These are phyloP conservation scores for Chalcosyrphus nemorum DNA, from an alignment of 2,888 invertebrate genomes.

Conservation along the genomic window DNA sequence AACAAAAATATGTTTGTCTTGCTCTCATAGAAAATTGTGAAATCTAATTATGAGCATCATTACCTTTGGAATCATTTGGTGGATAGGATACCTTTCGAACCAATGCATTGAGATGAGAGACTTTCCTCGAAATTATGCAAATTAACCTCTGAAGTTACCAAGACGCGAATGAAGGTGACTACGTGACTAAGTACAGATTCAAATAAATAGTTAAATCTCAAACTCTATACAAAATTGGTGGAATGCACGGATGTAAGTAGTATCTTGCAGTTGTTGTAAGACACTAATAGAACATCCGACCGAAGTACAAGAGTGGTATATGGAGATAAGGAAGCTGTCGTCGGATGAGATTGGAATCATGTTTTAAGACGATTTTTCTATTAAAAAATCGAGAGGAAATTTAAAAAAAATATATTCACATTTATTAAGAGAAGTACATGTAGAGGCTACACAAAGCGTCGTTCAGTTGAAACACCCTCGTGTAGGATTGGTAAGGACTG, in stretches of 20 bases:
- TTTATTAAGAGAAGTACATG: background rate
- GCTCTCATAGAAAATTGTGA: constrained; percentile 4
- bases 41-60: constrained; percentile 61
- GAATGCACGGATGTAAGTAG: background rate
- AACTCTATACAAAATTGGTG: constrained; percentile 7
- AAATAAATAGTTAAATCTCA: background rate
- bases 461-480: too few species aligned
- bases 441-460: background rate
- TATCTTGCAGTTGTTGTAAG: background rate
- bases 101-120: constrained; percentile 20
- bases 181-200: constrained; percentile 19
- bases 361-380: background rate
- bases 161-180: background rate
- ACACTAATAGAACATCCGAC: background rate
- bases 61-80: constrained; percentile 14
- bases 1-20: background rate
- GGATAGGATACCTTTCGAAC: constrained; percentile 19
- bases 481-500: too few species aligned
- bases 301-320: background rate
- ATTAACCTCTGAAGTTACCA: constrained; percentile 2
- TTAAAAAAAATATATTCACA: background rate
- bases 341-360: background rate
- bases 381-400: too few species aligned
- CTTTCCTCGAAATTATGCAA: constrained; percentile 25
- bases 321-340: constrained; percentile 1